Conservation (phyloP, 2,113 vertebrate species). For the Syngnathus typhle region DNA sequence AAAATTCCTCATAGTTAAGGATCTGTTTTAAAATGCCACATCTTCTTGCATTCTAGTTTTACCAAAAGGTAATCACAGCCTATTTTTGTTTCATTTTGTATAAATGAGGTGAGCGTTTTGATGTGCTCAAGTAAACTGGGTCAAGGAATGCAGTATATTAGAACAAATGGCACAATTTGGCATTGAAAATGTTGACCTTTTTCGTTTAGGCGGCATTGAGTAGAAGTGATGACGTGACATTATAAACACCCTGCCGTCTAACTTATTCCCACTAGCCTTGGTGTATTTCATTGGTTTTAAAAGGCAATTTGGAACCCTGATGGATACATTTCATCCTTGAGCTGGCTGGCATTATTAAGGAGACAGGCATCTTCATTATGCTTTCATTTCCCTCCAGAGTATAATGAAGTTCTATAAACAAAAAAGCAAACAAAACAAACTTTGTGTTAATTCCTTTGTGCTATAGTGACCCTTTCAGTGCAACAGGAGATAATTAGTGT, state of each 20-base stretch:
- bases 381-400: slow-evolving; percentile 3
- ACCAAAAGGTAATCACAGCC: too few relatives aligned
- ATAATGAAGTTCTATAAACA: background rate
- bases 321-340: slow-evolving; percentile 8
- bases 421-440: background rate
- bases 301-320: slow-evolving; percentile 2
- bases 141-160: too few relatives aligned
- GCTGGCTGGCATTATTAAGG: background rate
- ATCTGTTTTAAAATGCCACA: too few relatives aligned
- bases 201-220: background rate
- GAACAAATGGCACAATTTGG: background rate
- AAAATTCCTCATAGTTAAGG: too few relatives aligned
- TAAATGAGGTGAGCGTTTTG: too few relatives aligned
- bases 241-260: background rate
- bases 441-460: background rate
- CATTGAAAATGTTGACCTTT: background rate
- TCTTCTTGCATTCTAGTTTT: too few relatives aligned
- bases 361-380: slow-evolving; percentile 1
- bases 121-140: too few relatives aligned
- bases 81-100: too few relatives aligned
- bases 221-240: background rate
- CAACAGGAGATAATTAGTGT: slow-evolving; percentile 2
- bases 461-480: background rate
- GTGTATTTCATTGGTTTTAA: background rate
- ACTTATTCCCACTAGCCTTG: background rate